Base-by-base conservation (phyloP, 2,113 vertebrate genomes). In the Pelodiscus sinensis region DNA sequence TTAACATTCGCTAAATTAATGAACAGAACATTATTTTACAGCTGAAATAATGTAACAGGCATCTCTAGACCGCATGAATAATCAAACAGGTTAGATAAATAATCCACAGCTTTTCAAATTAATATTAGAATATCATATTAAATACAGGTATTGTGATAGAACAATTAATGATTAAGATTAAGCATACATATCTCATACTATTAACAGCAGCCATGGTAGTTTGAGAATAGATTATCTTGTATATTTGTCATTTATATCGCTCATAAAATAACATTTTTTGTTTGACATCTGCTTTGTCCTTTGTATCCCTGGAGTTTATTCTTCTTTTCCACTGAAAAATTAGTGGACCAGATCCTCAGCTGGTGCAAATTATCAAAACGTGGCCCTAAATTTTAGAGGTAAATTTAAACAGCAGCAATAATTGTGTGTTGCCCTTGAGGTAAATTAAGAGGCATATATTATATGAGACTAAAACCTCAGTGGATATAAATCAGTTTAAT, bases 31-130 rank as follows among this genome's bases (percentile, higher is more conserved):
- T 94, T 94, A 95, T 92, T 97, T 93, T 95, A 92, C 82, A 94
- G 94, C 91, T 96, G 97, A 97, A 96, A 93, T 93, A 97, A 97
- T 97, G 92, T 92, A 98, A 97, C 82, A 96, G 96, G 96, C 91
- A 95, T 96, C 90, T 85, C 52, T 89, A 87, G 89, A 94, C 90
- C 94, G 91, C 56, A 84, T 96, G 96, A 95, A 97, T 96, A 93
- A 94, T 97, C 94, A 97, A 94, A 91, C 96, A 96, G 96, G 96
- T 78, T 94, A 96, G 97, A 97, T 97, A 97, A 98, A 97, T 95
- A 87, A 97, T 96, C 90, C 86, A 58, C 52, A 50, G 22, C 27
- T 52, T 95, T 95, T 90, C 82, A 96, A 96, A 6, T 92, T 88
- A 93, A 95, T 35, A 27, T 65, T 52, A 79, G 94, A 31, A 54